Evolutionary conservation across 2,797 vertebrate species (phyloP).

Genomic region (Pseudochirops cupreus): DNA sequence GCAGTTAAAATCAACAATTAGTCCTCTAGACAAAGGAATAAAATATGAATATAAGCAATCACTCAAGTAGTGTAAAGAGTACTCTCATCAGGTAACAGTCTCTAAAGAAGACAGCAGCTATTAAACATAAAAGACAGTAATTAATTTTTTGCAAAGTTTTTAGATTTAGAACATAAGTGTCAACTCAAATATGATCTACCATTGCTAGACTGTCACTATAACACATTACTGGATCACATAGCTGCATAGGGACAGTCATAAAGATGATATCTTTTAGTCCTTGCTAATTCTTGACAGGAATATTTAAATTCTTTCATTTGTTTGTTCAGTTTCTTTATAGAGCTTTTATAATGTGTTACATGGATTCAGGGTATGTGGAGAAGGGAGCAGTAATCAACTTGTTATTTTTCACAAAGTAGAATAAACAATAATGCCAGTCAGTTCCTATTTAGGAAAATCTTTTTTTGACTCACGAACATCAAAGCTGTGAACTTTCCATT

Average conservation of each 20-base stretch:
- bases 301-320: conserved; percentile 29
- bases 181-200: not conserved
- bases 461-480: conserved; percentile 59
- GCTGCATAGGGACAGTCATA: not conserved
- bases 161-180: not conserved
- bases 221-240: not conserved
- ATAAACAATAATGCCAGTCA: conserved; percentile 59
- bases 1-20: conserved; percentile 38
- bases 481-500: conserved; percentile 50
- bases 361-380: not conserved
- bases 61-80: conserved; percentile 19
- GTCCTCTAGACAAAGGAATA: conserved; percentile 13
- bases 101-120: not conserved
- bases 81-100: not conserved
- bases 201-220: not conserved
- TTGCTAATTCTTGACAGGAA: conserved; percentile 47
- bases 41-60: not conserved
- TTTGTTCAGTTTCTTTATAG: not conserved
- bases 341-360: conserved; percentile 3
- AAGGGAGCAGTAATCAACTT: not conserved
- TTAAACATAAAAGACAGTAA: not conserved
- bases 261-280: not conserved
- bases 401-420: conserved; percentile 16
- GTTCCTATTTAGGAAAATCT: conserved; percentile 67
- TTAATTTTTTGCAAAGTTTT: conserved; percentile 7